These are phyloP conservation scores for Cephalotes varians DNA, from an alignment of 2,888 invertebrate genomes.

Conservation along the genomic window DNA sequence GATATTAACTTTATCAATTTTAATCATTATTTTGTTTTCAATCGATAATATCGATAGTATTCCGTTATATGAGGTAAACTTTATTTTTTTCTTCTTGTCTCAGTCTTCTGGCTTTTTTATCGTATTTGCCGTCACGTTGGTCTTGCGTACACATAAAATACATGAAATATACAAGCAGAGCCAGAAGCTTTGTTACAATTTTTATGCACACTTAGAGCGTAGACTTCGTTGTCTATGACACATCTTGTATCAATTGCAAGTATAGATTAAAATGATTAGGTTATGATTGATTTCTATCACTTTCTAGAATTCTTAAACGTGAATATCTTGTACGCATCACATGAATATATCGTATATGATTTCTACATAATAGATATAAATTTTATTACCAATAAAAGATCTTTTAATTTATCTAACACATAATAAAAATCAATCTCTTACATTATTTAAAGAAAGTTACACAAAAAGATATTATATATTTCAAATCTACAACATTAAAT, in stretches of 20 bases:
- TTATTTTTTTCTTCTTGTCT: background rate
- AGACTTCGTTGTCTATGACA: background rate
- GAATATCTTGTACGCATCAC: too few relatives aligned
- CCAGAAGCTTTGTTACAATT: conserved; percentile 65
- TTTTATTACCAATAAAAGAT: background rate
- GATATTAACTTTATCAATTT: background rate
- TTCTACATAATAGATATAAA: background rate
- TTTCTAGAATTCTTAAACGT: background rate
- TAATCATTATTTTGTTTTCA: conserved; percentile 2
- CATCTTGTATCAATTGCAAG: background rate
- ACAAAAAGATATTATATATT: background rate
- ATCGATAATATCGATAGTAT: background rate
- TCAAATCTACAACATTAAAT: background rate
- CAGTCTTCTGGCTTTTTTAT: background rate
- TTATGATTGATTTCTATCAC: conserved; percentile 4
- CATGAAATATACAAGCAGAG: conserved; percentile 68
- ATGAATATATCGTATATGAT: background rate
- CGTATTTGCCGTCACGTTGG: conserved; percentile 72
- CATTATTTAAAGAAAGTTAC: background rate
- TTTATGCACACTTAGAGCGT: conserved; percentile 58
- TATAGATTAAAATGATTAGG: conserved; percentile 11
- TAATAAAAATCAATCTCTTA: background rate
- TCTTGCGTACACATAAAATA: conserved; percentile 74
- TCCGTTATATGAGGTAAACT: conserved; percentile 5
- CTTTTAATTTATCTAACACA: background rate